A percentile compares a stretch with the other conserved stretches of the same genome.
These are phyloP conservation scores for Athene cunicularia DNA, from an alignment of 2,113 vertebrate genomes.

Conservation along the genomic window DNA sequence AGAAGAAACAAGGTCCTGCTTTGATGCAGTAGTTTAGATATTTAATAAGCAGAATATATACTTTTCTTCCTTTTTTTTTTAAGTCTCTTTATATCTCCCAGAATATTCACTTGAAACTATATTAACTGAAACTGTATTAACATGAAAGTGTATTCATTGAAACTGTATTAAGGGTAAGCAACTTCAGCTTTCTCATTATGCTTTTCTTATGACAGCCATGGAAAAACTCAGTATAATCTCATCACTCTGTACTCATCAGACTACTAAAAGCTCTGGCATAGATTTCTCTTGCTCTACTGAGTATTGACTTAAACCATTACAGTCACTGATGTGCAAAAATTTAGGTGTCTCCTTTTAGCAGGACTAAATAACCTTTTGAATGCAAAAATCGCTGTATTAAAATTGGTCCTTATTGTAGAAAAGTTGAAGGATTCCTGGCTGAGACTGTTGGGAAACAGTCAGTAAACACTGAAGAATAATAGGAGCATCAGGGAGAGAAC, in stretches of 20 bases:
- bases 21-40: not conserved
- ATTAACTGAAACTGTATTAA: too few relatives aligned
- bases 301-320: not conserved
- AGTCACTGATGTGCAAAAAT: not conserved
- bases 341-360: not conserved
- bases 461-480: not conserved
- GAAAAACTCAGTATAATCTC: conserved; percentile 32
- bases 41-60: not conserved
- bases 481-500: not conserved
- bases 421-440: not conserved
- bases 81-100: not conserved
- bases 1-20: not conserved
- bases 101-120: not conserved
- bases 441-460: not conserved
- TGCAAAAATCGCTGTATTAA: not conserved
- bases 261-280: conserved; percentile 12
- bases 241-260: not conserved
- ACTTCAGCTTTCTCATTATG: conserved; percentile 4
- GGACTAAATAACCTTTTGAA: not conserved
- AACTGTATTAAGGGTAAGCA: not conserved
- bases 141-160: too few relatives aligned
- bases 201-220: conserved; percentile 21
- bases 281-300: not conserved
- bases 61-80: not conserved
- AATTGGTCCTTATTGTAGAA: not conserved